These are phyloP conservation scores for Melanotaenia parkinsoni DNA, from an alignment of 2,797 vertebrate genomes.

Conservation along the genomic window DNA sequence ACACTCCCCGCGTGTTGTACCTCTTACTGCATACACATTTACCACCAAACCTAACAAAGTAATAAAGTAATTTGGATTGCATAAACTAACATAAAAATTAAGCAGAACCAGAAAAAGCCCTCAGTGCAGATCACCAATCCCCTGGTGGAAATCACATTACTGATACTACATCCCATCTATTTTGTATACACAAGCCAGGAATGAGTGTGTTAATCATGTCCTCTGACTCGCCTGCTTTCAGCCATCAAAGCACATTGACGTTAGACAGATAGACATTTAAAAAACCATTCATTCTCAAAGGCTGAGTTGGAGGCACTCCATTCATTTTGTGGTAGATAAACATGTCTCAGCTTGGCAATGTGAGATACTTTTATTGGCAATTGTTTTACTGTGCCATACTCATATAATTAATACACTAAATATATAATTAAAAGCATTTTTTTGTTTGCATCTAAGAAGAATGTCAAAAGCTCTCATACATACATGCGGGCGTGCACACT, in stretches of 20 bases:
- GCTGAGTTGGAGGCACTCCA: background rate
- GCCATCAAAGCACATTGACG: constrained; percentile 1
- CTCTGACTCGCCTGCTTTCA: constrained; percentile 21
- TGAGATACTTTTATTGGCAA: background rate
- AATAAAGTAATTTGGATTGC: constrained; percentile 12
- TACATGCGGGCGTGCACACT: constrained; percentile 16
- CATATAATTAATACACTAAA: background rate
- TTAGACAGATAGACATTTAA: constrained; percentile 9
- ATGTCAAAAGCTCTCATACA: constrained; percentile 16
- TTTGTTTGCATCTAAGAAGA: background rate
- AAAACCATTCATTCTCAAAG: constrained; percentile 15
- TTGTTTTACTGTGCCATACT: background rate
- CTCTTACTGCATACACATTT: background rate
- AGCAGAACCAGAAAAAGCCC: constrained; percentile 40
- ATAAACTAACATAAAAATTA: constrained; percentile 11
- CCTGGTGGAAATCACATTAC: constrained; percentile 49
- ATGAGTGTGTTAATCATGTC: constrained; percentile 42
- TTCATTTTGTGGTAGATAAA: constrained; percentile 38
- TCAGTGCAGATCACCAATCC: constrained; percentile 32
- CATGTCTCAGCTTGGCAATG: constrained; percentile 9
- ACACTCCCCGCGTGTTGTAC: constrained; percentile 13
- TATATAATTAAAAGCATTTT: background rate
- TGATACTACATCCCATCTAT: constrained; percentile 35
- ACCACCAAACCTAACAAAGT: constrained; percentile 32
- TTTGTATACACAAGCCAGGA: constrained; percentile 42